Base-by-base conservation (phyloP, 1,140 invertebrate genomes). In the Catajapyx aquilonaris region DNA sequence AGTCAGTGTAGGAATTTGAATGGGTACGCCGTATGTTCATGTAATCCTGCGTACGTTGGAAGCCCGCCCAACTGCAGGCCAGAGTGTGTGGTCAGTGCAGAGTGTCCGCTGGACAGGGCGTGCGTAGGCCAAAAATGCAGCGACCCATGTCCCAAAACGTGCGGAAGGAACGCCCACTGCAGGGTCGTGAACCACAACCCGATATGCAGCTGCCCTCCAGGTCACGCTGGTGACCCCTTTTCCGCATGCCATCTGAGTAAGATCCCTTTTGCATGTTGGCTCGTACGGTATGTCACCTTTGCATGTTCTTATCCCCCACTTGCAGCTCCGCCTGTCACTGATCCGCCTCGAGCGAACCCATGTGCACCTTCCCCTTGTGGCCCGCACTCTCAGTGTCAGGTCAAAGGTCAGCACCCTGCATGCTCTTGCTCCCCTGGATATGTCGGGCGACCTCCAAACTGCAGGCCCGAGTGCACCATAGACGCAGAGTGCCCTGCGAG, bases 401-500 rank as follows among this genome's bases (percentile, higher is more conserved):
- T n/a, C n/a, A n/a, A n/a, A n/a, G n/a, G n/a, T n/a, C n/a, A n/a
- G n/a, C n/a, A n/a, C n/a, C n/a, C n/a, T n/a, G n/a, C n/a, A n/a
- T n/a, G n/a, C n/a, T n/a, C n/a, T n/a, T n/a, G n/a, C n/a, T n/a
- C n/a, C n/a, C n/a, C n/a, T n/a, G n/a, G n/a, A n/a, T n/a, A n/a
- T n/a, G n/a, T n/a, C n/a, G n/a, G n/a, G n/a, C n/a, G n/a, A n/a
- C n/a, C n/a, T n/a, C n/a, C n/a, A n/a, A n/a, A n/a, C n/a, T n/a
- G n/a, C n/a, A 48, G 69, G 46, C 73, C 76, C 20, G 76, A 81
- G 53, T 81, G 76, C 57, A 61, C 65, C 3, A 66, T 76, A 13
- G 74, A 77, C 52, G 61, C 73, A 0, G 76, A 79, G 47, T 81
- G 76, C 54, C 52, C 65, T 19, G 66, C 65, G 40, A 65, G 64